Percentiles rank a stretch among this genome's conserved stretches.
Evolutionary conservation across 1,140 invertebrate genomes (phyloP).

Genomic region (Aleiodes sp.): DNA sequence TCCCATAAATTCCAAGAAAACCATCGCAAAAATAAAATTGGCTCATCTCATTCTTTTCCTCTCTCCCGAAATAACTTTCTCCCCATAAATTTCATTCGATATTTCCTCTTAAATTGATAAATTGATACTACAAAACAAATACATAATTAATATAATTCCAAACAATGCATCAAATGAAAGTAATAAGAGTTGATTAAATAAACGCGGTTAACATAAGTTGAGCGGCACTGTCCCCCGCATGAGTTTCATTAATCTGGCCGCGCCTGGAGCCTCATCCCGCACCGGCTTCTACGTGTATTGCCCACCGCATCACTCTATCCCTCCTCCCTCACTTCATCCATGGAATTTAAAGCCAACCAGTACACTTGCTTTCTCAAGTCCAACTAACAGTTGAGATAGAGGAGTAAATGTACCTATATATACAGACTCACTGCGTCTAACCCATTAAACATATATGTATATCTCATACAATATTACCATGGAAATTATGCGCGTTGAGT

Average conservation of each 20-base stretch:
- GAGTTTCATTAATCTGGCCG: constrained; percentile 58
- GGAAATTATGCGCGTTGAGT: constrained; percentile 14
- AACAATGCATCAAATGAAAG: too few species aligned
- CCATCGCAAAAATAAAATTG: too few species aligned
- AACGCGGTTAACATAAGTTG: too few species aligned
- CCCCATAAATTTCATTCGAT: too few species aligned
- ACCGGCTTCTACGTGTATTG: constrained; percentile 40
- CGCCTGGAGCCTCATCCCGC: constrained; percentile 47
- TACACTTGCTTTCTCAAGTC: constrained; percentile 19
- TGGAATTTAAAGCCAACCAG: neutral
- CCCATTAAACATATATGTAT: neutral
- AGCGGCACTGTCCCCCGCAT: constrained; percentile 47
- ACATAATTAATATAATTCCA: too few species aligned
- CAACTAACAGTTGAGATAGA: neutral
- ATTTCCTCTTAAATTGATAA: too few species aligned
- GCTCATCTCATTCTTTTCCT: too few species aligned
- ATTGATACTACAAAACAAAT: too few species aligned
- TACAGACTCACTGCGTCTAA: constrained; percentile 11
- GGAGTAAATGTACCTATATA: neutral
- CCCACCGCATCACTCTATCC: constrained; percentile 41
- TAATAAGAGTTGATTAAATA: too few species aligned
- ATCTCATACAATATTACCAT: constrained; percentile 28
- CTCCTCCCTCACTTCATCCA: too few species aligned
- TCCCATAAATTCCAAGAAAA: too few species aligned
- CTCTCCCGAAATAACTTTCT: too few species aligned